phyloP scores from a whole-genome alignment of 2,797 vertebrate genomes.

The Babyrousa celebensis region DNA sequence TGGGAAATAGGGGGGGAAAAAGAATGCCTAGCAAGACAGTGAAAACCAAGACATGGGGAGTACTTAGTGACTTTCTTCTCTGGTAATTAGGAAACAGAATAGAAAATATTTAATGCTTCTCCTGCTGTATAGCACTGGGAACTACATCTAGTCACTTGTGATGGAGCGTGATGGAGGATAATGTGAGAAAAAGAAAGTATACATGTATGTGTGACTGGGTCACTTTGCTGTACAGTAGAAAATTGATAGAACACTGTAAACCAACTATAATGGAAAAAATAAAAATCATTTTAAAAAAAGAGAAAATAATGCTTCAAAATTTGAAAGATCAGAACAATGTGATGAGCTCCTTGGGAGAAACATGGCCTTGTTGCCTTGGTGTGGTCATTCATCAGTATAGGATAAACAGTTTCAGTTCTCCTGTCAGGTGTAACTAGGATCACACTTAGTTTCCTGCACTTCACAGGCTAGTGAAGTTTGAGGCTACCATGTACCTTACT shows the following conservation, averaged over 20 bases:
- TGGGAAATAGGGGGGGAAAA: neutral
- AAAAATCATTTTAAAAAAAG: too few species aligned
- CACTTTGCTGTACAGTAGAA: too few species aligned
- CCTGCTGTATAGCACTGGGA: too few species aligned
- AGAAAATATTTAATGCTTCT: neutral
- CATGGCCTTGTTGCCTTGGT: neutral
- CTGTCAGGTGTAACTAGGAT: neutral
- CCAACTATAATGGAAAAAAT: too few species aligned
- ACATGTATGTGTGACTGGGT: too few species aligned
- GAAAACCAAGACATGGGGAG: conserved; percentile 29
- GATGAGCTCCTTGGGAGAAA: neutral
- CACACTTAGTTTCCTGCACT: neutral
- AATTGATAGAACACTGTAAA: too few species aligned
- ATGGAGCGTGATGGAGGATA: too few species aligned
- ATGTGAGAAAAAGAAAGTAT: too few species aligned
- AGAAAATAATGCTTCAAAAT: conserved; percentile 52
- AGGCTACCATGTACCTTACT: neutral
- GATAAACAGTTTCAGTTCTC: neutral
- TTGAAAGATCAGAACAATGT: neutral
- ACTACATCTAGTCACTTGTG: too few species aligned
- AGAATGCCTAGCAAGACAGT: neutral
- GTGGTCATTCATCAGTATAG: neutral
- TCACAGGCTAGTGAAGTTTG: neutral
- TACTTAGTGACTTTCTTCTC: neutral
- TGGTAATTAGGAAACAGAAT: conserved; percentile 13